Conservation (phyloP, 2,113 vertebrate species). For the Megalops atlanticus region DNA sequence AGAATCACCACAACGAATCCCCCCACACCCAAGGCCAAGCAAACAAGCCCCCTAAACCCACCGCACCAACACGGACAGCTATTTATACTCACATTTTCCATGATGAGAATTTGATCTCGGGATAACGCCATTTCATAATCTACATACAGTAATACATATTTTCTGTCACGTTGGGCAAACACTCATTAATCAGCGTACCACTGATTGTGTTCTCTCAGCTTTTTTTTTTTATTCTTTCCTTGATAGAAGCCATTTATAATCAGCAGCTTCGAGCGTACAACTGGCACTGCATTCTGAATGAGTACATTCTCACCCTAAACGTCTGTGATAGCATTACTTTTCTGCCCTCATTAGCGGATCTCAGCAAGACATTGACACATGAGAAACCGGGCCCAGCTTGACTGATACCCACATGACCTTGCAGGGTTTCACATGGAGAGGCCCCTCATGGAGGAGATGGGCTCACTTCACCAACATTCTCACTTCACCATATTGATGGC, state of each 20-base stretch:
- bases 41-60: too few relatives aligned
- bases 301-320: conserved; percentile 27
- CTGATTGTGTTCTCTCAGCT: not conserved
- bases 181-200: not conserved
- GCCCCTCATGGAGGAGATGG: not conserved
- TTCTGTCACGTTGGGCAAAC: too few relatives aligned
- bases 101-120: too few relatives aligned
- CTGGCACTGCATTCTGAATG: conserved; percentile 12
- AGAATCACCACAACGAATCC: too few relatives aligned
- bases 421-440: not conserved
- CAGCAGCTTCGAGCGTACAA: not conserved
- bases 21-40: too few relatives aligned
- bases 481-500: not conserved
- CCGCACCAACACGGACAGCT: too few relatives aligned
- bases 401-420: not conserved
- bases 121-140: too few relatives aligned
- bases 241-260: not conserved
- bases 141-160: too few relatives aligned
- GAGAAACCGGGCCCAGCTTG: conserved; percentile 5
- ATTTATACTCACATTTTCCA: too few relatives aligned
- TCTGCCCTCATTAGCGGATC: conserved; percentile 20
- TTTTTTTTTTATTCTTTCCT: too few relatives aligned
- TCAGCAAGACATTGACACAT: not conserved
- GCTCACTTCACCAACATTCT: not conserved
- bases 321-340: not conserved